phyloP scores from a whole-genome alignment of 2,888 invertebrate species.

The Ectemnius cavifrons region DNA sequence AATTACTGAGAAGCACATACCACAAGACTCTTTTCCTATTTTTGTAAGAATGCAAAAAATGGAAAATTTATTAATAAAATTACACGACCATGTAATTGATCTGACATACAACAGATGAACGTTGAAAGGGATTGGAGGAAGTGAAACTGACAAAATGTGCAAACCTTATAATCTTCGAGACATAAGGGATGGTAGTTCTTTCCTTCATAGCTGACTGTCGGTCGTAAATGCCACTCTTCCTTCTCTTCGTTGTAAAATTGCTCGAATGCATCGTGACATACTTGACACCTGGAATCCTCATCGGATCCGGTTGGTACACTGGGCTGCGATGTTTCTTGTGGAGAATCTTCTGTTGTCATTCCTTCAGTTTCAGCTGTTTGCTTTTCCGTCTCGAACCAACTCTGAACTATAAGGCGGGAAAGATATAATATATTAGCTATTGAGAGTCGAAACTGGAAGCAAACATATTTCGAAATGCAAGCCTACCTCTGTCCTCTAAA shows the following conservation, averaged over 20 bases:
- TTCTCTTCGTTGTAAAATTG: slow-evolving; percentile 98
- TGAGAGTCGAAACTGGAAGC: slow-evolving; percentile 12
- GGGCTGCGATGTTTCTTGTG: slow-evolving; percentile 82
- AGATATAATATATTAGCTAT: background rate
- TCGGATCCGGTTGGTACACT: slow-evolving; percentile 86
- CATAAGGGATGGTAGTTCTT: slow-evolving; percentile 94
- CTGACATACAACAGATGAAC: slow-evolving; percentile 22
- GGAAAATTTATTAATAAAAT: slow-evolving; percentile 55
- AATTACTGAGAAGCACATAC: slow-evolving; percentile 66
- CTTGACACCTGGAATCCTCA: slow-evolving; percentile 86
- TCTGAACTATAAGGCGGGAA: slow-evolving; percentile 83
- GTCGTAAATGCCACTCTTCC: slow-evolving; percentile 97
- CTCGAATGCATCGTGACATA: slow-evolving; percentile 95
- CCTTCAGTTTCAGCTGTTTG: slow-evolving; percentile 81
- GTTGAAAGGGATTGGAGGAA: slow-evolving; percentile 14
- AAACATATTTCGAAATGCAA: background rate
- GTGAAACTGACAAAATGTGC: slow-evolving; percentile 29
- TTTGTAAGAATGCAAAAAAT: slow-evolving; percentile 67
- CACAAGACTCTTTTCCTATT: slow-evolving; percentile 72
- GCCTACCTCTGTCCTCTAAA: slow-evolving; percentile 88
- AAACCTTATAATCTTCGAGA: slow-evolving; percentile 90
- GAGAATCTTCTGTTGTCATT: slow-evolving; percentile 80
- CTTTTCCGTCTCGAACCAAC: slow-evolving; percentile 89
- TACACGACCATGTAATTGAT: slow-evolving; percentile 27
- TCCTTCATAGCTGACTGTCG: slow-evolving; percentile 88